These are phyloP conservation scores for Aramus guarauna DNA, from an alignment of 2,113 vertebrate genomes.

Conservation along the genomic window DNA sequence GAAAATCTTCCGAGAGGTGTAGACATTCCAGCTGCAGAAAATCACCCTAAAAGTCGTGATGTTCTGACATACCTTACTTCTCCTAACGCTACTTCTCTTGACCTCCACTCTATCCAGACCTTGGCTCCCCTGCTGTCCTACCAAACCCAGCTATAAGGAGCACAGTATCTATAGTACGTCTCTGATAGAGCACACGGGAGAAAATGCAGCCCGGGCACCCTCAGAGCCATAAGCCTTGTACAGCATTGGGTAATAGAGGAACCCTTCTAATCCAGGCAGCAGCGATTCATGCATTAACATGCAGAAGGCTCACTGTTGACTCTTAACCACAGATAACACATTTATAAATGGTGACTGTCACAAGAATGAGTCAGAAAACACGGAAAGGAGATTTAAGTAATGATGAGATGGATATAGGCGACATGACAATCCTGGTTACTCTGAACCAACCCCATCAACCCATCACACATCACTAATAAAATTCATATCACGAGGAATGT, in stretches of 20 bases:
- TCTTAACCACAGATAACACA: not conserved
- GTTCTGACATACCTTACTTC: not conserved
- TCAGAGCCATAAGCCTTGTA: not conserved
- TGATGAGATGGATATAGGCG: not conserved
- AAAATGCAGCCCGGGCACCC: not conserved
- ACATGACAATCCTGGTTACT: not conserved
- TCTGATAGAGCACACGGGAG: not conserved
- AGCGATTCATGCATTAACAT: not conserved
- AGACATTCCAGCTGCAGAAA: not conserved
- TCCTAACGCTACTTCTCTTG: not conserved
- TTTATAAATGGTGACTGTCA: not conserved
- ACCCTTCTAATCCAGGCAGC: not conserved
- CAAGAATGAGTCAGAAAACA: not conserved
- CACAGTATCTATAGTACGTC: not conserved
- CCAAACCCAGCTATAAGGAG: not conserved
- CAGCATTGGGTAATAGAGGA: not conserved
- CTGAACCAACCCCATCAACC: not conserved
- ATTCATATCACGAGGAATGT: accelerated
- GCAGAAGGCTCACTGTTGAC: not conserved
- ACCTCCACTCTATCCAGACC: not conserved
- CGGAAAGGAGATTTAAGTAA: not conserved
- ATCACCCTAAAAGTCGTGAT: not conserved
- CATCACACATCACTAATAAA: not conserved
- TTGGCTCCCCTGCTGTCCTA: not conserved
- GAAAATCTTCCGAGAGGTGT: not conserved